Evolutionary conservation across 2,888 invertebrate genomes (phyloP).

Genomic region (Ectobius pallidus): DNA sequence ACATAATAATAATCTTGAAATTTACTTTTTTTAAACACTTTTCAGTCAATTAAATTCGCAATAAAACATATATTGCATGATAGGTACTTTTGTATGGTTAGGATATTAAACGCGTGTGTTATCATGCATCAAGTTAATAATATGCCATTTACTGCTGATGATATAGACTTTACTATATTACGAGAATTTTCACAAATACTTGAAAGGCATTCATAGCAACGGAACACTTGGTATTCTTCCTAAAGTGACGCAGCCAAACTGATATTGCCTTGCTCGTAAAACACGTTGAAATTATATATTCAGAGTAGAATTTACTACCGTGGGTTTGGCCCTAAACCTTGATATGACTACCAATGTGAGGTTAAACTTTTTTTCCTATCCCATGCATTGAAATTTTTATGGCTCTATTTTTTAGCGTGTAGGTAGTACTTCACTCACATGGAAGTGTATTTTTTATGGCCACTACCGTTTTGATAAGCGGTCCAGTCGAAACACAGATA

Average conservation of each 20-base stretch:
- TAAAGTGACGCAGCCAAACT: background rate
- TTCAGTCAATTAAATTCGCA: no score
- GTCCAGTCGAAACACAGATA: background rate
- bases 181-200: no score
- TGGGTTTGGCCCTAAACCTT: background rate
- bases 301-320: background rate
- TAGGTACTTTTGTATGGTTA: no score
- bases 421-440: background rate
- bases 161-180: no score
- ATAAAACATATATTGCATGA: no score
- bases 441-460: background rate
- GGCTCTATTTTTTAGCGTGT: background rate
- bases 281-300: conserved; percentile 6
- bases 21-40: no score
- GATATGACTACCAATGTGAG: background rate
- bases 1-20: no score
- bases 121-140: no score
- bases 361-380: background rate
- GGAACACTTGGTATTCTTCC: no score
- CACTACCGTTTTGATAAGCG: background rate
- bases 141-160: no score
- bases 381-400: conserved; percentile 9
- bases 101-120: no score
- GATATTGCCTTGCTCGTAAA: background rate
- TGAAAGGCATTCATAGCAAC: no score